phyloP scores from a whole-genome alignment of 2,797 vertebrate genomes.

The Balearica regulorum region DNA sequence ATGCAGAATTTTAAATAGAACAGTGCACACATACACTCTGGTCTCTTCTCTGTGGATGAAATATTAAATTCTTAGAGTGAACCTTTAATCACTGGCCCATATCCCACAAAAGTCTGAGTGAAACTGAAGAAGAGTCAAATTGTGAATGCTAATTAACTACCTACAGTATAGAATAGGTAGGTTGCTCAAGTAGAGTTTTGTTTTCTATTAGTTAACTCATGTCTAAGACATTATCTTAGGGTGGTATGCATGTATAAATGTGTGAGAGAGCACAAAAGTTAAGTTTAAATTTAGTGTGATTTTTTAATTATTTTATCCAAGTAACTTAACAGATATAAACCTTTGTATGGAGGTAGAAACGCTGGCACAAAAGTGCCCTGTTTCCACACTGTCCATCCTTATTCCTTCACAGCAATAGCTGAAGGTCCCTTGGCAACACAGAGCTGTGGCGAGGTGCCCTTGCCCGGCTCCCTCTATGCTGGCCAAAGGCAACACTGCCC shows the following conservation, averaged over 20 bases:
- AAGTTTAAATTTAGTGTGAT: neutral
- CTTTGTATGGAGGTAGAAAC: neutral
- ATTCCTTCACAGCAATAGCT: neutral
- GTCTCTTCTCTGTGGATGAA: neutral
- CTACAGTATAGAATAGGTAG: neutral
- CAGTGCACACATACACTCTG: neutral
- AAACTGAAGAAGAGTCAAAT: neutral
- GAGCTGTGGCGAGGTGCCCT: neutral
- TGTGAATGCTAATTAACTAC: neutral
- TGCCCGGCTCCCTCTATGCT: neutral
- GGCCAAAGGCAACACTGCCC: neutral
- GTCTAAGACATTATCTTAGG: neutral
- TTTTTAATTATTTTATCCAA: neutral
- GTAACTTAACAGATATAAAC: neutral
- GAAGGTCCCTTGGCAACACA: neutral
- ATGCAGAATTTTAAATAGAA: neutral
- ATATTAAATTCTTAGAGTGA: neutral
- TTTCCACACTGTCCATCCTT: neutral
- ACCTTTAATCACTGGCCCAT: neutral
- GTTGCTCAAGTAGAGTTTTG: neutral
- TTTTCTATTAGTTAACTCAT: neutral
- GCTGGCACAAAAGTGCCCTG: accelerated
- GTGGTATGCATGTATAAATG: neutral
- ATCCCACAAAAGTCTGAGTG: neutral
- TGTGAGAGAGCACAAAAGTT: neutral